Evolutionary conservation across 2,113 vertebrate species (phyloP).

Genomic region (Macroglossus sobrinus): DNA sequence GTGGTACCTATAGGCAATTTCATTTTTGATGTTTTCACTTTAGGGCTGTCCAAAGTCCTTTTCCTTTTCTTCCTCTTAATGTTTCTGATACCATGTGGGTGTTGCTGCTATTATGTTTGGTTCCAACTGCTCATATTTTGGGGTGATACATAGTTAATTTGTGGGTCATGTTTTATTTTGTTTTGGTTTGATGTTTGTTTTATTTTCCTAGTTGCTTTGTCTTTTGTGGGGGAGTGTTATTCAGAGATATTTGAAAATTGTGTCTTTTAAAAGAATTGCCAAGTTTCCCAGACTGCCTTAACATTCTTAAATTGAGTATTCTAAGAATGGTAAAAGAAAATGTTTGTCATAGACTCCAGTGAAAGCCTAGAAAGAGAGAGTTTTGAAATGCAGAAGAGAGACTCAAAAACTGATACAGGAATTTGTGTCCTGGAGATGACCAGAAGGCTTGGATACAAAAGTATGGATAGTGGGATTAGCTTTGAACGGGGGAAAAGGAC

Average conservation of each 20-base stretch:
- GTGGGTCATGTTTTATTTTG: neutral
- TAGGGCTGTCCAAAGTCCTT: neutral
- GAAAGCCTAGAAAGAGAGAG: neutral
- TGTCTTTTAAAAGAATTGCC: neutral
- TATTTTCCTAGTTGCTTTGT: neutral
- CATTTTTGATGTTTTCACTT: neutral
- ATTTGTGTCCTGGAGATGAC: neutral
- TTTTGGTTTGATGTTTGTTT: neutral
- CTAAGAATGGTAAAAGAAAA: neutral
- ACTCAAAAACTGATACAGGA: neutral
- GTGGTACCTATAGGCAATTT: neutral
- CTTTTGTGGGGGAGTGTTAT: neutral
- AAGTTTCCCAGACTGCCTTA: neutral
- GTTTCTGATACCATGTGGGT: neutral
- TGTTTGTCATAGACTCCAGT: neutral
- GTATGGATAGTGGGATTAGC: neutral
- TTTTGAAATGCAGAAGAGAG: neutral
- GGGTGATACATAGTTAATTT: neutral
- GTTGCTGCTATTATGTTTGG: neutral
- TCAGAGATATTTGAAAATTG: neutral
- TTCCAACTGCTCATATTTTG: neutral
- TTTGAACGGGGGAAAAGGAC: neutral
- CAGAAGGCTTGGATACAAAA: neutral
- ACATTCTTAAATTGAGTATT: constrained; percentile 23
- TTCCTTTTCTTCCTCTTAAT: neutral